Percentiles rank a stretch among this genome's conserved stretches.
These are phyloP conservation scores for Heliconius erato DNA, from an alignment of 2,888 invertebrate species.

Conservation along the genomic window DNA sequence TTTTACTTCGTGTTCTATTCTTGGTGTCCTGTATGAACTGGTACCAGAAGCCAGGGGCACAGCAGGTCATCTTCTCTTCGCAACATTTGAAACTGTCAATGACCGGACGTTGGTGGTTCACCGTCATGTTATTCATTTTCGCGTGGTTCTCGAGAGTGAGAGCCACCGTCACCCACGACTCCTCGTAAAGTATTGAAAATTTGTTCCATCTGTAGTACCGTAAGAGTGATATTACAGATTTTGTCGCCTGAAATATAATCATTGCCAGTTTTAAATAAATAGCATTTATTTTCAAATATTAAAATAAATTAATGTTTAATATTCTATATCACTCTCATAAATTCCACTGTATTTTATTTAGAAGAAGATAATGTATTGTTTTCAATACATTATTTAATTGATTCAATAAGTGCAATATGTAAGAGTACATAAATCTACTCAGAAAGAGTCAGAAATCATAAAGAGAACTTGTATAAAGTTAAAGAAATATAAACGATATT, in stretches of 20 bases:
- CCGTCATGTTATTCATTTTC: conserved; percentile 91
- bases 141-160: conserved; percentile 92
- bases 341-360: background rate
- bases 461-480: background rate
- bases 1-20: conserved; percentile 92
- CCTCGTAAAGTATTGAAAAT: conserved; percentile 95
- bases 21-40: conserved; percentile 94
- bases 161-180: conserved; percentile 93
- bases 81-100: conserved; percentile 92
- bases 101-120: conserved; percentile 91
- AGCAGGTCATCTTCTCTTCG: conserved; percentile 90
- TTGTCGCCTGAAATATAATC: conserved; percentile 89
- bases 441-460: background rate
- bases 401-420: background rate
- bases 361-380: background rate
- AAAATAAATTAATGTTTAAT: background rate
- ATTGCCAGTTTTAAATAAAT: background rate
- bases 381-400: background rate
- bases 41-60: conserved; percentile 92
- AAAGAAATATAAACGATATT: background rate
- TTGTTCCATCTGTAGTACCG: conserved; percentile 97
- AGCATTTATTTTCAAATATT: background rate
- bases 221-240: conserved; percentile 96
- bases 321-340: background rate
- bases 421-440: background rate